Evolutionary conservation across 2,113 vertebrate genomes (phyloP).

Genomic region (Lanius collurio): DNA sequence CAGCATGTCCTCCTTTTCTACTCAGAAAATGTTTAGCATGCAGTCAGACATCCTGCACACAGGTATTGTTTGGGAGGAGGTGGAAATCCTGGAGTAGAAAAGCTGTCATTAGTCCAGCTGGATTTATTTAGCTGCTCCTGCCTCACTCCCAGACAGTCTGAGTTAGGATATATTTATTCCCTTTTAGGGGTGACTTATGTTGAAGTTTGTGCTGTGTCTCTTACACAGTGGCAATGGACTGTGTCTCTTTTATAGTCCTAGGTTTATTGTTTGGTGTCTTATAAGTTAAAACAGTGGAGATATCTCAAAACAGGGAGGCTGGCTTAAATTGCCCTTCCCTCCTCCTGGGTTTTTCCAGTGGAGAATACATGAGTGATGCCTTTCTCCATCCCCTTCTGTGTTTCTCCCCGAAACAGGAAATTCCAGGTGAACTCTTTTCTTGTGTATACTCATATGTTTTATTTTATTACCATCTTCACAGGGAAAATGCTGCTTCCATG

Average conservation of each 20-base stretch:
- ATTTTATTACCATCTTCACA: not conserved
- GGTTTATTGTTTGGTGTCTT: not conserved
- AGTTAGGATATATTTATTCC: not conserved
- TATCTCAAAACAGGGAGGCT: not conserved
- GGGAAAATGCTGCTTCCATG: not conserved
- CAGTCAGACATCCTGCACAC: not conserved
- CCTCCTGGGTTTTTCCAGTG: not conserved
- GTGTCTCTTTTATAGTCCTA: not conserved
- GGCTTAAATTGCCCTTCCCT: not conserved
- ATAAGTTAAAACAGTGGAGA: not conserved
- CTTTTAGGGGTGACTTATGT: not conserved
- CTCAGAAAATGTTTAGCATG: not conserved
- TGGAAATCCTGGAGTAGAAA: not conserved
- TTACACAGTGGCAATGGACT: not conserved
- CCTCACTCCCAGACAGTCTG: not conserved
- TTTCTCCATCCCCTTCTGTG: not conserved
- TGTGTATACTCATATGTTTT: not conserved
- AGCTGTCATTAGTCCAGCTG: not conserved
- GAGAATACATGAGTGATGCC: fast-evolving
- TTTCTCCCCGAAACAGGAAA: not conserved
- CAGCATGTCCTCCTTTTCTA: not conserved
- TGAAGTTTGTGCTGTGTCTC: not conserved
- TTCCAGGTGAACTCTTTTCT: not conserved
- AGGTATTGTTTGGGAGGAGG: not conserved
- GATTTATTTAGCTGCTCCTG: not conserved